Evolutionary conservation across 2,113 vertebrate genomes (phyloP).

Genomic region (Steatornis caripensis): DNA sequence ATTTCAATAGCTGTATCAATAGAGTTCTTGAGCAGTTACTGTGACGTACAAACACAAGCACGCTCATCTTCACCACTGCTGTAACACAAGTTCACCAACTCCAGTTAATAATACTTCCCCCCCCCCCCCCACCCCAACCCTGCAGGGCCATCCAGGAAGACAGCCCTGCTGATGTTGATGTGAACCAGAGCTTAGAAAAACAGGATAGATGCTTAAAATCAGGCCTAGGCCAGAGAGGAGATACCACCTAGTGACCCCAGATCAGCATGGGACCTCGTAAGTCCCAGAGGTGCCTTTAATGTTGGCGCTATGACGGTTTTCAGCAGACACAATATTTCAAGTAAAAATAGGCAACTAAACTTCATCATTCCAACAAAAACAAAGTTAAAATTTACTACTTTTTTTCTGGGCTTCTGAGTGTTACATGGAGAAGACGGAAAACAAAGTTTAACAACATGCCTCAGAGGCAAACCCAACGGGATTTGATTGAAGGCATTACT

Average conservation of each 20-base stretch:
- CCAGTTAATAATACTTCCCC: not conserved
- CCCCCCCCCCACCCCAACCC: too few species aligned
- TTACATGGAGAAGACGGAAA: not conserved
- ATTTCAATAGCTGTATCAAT: not conserved
- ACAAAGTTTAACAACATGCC: not conserved
- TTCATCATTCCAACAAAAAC: not conserved
- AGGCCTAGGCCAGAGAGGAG: not conserved
- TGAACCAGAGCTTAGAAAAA: not conserved
- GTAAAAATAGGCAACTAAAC: not conserved
- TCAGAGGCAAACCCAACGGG: not conserved
- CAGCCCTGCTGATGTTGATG: not conserved
- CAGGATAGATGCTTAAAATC: not conserved
- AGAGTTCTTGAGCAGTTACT: not conserved
- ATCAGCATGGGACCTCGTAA: not conserved
- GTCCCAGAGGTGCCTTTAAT: not conserved
- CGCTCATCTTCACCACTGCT: not conserved
- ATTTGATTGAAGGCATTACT: constrained; percentile 2
- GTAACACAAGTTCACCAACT: not conserved
- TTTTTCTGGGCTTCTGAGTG: not conserved
- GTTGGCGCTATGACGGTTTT: not conserved
- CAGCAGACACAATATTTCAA: not conserved
- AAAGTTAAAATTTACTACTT: not conserved
- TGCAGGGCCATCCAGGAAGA: not conserved
- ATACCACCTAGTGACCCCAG: not conserved
- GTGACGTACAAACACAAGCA: not conserved